A percentile compares a stretch with the other conserved stretches of the same genome.
These are phyloP conservation scores for Periplaneta americana DNA, from an alignment of 1,140 invertebrate species.

Conservation along the genomic window DNA sequence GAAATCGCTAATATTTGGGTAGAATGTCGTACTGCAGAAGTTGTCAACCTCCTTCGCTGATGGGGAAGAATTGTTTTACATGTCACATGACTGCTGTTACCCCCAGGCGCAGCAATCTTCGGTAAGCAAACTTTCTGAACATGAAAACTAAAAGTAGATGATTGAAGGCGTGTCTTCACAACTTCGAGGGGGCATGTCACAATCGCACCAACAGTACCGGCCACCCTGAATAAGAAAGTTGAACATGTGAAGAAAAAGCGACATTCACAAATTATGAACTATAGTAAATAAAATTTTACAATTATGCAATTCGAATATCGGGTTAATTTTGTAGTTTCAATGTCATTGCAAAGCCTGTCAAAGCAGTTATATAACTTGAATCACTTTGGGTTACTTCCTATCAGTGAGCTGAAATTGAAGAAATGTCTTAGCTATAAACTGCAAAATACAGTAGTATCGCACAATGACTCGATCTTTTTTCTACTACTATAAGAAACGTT, in stretches of 20 bases:
- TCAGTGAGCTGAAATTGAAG: too few relatives aligned
- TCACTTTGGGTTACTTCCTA: too few relatives aligned
- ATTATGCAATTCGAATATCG: too few relatives aligned
- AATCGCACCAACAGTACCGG: conserved; percentile 92
- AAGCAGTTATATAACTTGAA: too few relatives aligned
- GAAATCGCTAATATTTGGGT: conserved; percentile 52
- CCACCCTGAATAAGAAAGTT: conserved; percentile 60
- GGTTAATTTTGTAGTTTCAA: too few relatives aligned
- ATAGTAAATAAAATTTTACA: too few relatives aligned
- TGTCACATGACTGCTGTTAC: conserved; percentile 40
- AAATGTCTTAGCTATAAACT: too few relatives aligned
- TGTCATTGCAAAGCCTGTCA: too few relatives aligned
- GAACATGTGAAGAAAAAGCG: conserved; percentile 14
- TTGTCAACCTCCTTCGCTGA: conserved; percentile 40
- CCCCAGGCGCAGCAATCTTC: conserved; percentile 40
- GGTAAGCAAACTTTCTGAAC: conserved; percentile 29
- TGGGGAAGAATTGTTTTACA: conserved; percentile 41
- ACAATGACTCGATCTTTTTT: too few relatives aligned
- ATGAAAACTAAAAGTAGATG: conserved; percentile 68
- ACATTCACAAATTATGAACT: too few relatives aligned
- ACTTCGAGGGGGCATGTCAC: conserved; percentile 98
- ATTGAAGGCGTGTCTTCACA: conserved; percentile 96
- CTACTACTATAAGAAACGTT: too few relatives aligned
- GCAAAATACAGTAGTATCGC: too few relatives aligned
- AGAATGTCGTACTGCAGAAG: conserved; percentile 28